These are phyloP conservation scores for Esox masquinongy DNA, from an alignment of 2,797 vertebrate species.

Conservation along the genomic window DNA sequence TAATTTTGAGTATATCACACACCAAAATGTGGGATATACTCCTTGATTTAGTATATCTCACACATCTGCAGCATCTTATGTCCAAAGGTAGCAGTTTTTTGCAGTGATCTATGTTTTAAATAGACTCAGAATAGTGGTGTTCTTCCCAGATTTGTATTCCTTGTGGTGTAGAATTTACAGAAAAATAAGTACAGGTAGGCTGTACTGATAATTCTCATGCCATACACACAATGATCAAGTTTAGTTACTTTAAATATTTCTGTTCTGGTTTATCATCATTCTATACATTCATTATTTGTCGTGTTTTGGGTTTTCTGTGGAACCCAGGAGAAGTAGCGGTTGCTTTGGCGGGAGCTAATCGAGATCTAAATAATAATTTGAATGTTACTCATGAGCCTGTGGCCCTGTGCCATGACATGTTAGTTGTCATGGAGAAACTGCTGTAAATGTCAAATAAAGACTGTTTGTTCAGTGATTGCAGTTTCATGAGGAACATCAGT, in stretches of 20 bases:
- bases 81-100: background rate
- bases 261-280: too few species aligned
- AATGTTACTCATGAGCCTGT: background rate
- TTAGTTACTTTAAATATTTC: too few species aligned
- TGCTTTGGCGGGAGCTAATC: too few species aligned
- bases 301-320: too few species aligned
- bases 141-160: background rate
- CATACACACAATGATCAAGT: too few species aligned
- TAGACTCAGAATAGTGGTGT: background rate
- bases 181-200: background rate
- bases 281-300: too few species aligned
- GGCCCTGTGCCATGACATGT: background rate
- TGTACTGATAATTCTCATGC: background rate
- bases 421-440: background rate
- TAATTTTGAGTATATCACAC: background rate
- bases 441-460: background rate
- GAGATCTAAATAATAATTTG: too few species aligned
- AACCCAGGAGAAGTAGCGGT: too few species aligned
- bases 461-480: background rate
- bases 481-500: slow-evolving; percentile 6
- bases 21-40: too few species aligned
- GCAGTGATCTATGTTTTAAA: background rate
- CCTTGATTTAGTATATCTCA: background rate
- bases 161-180: background rate
- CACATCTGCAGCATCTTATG: background rate